phyloP scores from a whole-genome alignment of 2,797 vertebrate genomes.

The Lerista edwardsae region DNA sequence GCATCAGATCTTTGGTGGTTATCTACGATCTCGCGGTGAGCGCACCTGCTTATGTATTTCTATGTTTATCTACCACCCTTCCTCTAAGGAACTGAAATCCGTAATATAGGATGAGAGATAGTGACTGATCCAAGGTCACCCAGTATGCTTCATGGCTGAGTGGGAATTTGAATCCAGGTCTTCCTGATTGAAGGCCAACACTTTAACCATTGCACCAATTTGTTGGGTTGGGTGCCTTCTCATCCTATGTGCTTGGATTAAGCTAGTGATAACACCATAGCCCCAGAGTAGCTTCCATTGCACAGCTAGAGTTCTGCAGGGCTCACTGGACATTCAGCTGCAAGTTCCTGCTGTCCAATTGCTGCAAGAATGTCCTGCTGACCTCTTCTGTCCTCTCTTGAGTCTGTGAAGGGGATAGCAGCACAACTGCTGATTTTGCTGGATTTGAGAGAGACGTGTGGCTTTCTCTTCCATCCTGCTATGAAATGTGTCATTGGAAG shows the following conservation, averaged over 20 bases:
- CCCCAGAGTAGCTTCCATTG: not conserved
- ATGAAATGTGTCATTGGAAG: not conserved
- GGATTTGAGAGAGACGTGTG: not conserved
- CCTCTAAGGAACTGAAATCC: too few relatives aligned
- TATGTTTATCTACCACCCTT: too few relatives aligned
- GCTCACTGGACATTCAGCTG: not conserved
- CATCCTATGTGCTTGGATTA: not conserved
- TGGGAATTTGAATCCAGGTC: too few relatives aligned
- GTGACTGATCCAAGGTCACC: too few relatives aligned
- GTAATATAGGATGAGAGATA: too few relatives aligned
- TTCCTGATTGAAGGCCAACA: too few relatives aligned
- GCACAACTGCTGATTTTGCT: not conserved
- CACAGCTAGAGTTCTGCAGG: not conserved
- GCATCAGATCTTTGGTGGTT: slow-evolving; percentile 96
- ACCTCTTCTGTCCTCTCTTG: not conserved
- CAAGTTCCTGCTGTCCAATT: not conserved
- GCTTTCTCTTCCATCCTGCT: not conserved
- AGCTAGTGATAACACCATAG: not conserved
- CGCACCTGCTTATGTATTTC: not conserved
- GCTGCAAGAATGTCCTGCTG: not conserved
- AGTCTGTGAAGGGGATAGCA: not conserved
- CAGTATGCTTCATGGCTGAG: too few relatives aligned
- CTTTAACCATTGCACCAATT: not conserved
- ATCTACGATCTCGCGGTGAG: slow-evolving; percentile 93
- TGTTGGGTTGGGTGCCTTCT: not conserved